Evolutionary conservation across 2,888 invertebrate genomes (phyloP), one percentile per base, ranked within the genome.

Genomic region (Drosophila prostipennis): DNA sequence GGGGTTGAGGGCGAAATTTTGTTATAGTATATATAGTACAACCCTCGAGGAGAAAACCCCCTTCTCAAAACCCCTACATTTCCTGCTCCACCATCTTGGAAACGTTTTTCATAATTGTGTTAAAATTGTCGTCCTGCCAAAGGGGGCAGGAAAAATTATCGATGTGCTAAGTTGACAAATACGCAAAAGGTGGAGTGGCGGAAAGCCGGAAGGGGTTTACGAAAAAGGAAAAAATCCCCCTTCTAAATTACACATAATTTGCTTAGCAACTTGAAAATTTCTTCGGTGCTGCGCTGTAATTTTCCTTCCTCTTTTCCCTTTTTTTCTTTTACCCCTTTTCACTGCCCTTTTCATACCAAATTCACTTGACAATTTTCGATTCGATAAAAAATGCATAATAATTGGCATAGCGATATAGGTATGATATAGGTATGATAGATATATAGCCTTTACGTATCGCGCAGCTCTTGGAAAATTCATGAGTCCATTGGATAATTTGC

Each of bases 91-190:
- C 55, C 69, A 49, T 70, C 70, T 55, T 70, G 70, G 40, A 57
- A 74, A 72, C 81, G 79, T 83, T 84, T 79, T 77, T 72, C 71
- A 80, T 85, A 82, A 85, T 75, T 82, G 78, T 73, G 74, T 64
- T 58, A 72, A 78, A 76, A 74, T 80, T 76, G 71, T 73, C 56
- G 69, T 56, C 42, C 54, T 34, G 16, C 6, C 16, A n/a, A 13
- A 19, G 34, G n/a, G 16, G 13, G 52, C 3, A 16, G 57, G 16
- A 37, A 10, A 51, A 42, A 73, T 83, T 83, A 83, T 78, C 79
- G 78, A 84, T 84, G 87, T 84, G 87, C 73, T 71, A 86, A 87
- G 80, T 87, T 83, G 83, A 80, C 86, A 86, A 85, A 76, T 80
- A 74, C 65, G 69, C 70, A 16, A 23, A 43, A 36, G 19, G 39